These are phyloP conservation scores for Dexiosoma caninum DNA, from an alignment of 2,888 invertebrate species.

Conservation along the genomic window DNA sequence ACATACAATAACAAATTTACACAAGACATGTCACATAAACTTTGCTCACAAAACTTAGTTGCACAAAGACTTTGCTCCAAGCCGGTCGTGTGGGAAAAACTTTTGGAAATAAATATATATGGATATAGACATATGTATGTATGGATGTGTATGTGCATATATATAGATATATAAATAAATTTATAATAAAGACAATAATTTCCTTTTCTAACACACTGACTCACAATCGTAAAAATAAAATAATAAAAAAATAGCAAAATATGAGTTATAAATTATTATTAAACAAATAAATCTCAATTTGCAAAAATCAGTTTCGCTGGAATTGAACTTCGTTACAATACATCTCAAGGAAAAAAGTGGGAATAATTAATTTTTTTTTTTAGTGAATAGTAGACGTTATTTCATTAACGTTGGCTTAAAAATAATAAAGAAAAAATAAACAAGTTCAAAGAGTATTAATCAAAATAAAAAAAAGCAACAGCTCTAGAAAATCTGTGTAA, in stretches of 20 bases:
- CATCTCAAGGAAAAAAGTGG: conserved; percentile 13
- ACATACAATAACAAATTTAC: conserved; percentile 10
- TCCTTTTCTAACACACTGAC: conserved; percentile 3
- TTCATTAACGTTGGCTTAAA: neutral
- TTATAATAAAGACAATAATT: neutral
- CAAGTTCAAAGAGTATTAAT: neutral
- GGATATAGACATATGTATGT: too few species aligned
- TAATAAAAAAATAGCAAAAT: conserved; percentile 3
- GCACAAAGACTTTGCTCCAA: conserved; percentile 44
- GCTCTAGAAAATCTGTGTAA: neutral
- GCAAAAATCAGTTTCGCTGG: neutral
- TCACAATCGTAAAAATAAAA: conserved; percentile 10
- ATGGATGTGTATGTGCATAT: too few species aligned
- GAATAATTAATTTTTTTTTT: neutral
- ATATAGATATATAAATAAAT: neutral
- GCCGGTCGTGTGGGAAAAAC: conserved; percentile 53
- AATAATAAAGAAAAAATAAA: neutral
- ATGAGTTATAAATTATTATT: conserved; percentile 17
- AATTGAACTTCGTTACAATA: neutral
- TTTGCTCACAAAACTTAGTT: conserved; percentile 45
- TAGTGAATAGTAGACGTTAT: neutral
- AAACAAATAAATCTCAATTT: neutral
- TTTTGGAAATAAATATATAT: neutral
- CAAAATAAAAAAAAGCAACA: neutral
- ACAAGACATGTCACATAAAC: conserved; percentile 36